Evolutionary conservation across 2,113 vertebrate species (phyloP), one percentile per base, ranked within the genome.

Genomic region (Nesoenas mayeri): DNA sequence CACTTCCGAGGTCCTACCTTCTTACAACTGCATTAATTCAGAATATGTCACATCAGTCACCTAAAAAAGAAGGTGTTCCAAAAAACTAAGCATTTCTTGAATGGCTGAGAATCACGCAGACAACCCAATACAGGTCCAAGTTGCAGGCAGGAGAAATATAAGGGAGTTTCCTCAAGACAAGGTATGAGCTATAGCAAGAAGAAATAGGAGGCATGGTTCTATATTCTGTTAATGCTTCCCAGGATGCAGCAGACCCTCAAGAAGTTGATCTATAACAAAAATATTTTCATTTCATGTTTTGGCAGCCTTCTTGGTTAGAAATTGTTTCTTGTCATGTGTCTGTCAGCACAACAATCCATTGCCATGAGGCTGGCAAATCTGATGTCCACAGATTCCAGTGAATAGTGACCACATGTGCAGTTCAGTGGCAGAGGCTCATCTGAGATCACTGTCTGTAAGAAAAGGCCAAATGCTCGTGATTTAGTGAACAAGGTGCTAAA

Each of bases 381-480:
- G 18, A 18, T 2, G 15, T 56, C 48, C 34, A 17, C 21, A 50
- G 74, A n/a, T 12, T 54, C 14, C 24, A 13, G 32, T 11, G 24
- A 80, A 18, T 3, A 24, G 57, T 7, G 47, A 34, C 66, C 31
- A 9, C 4, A 4, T 6, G 58, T 36, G 66, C 34, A 61, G 4
- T 12, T 84, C 56, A 17, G 42, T 2, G 4, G 13, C 69, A 48
- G 26, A 56, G 48, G 26, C 17, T 79, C 34, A 16, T 42, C 34
- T 48, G 47, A 18, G 20, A 13, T 62, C 36, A 16, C 5, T 13
- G 21, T 17, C n/a, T n/a, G 10, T 10, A 29, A 42, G 38, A 34
- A 81, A 80, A 0, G 0, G 31, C 25, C 57, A 36, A 48, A 56
- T 9, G 11, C 18, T 54, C 8, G 0, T 21, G 19, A 67, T 51